Base-by-base conservation (phyloP, 1,140 invertebrate genomes). In the Ostrea denselamellosa region DNA sequence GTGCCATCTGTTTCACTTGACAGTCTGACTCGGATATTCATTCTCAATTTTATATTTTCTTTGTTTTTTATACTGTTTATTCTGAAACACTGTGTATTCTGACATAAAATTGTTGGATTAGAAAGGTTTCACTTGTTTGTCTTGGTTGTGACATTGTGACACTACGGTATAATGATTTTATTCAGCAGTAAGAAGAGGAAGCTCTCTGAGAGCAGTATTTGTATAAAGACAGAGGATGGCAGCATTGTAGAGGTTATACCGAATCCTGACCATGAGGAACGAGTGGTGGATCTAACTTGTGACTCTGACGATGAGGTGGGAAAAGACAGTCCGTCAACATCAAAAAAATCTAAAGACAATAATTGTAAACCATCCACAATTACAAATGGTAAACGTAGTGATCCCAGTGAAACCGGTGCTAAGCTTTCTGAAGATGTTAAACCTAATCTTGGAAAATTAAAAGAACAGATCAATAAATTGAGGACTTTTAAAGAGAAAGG, bases 161-260 rank as follows among this genome's bases (percentile, higher is more conserved):
- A 58, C 7, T 62, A 19, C 17, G 19, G 56, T 62, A 19, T 19
- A 17, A 19, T 19, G 12, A 19, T 62, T 62, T 2, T 62, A 19
- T 62, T 17, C n/a, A 19, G 0, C 51, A 58, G n/a, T 77, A 34
- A 8, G 51, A 81, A 44, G 22, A 56, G 52, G 7, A 71, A 54
- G 22, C 52, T 12, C 34, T 34, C 53, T 0, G 14, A 12, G 62
- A 65, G 58, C 22, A 86, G 54, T 28, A 91, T 91, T 19, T 87
- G 85, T 65, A 90, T 92, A 12, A 92, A 92, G 81, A 91, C 89
- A 53, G 92, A 92, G 25, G 87, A 88, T 77, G 90, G 91, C 8
- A 89, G 90, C 56, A 65, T 90, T 58, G 82, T 92, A 19, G 89
- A 88, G 34, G 88, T 92, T 28, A 90, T 87, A n/a, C 83, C 81